phyloP scores from a whole-genome alignment of 2,888 invertebrate species.

The Mythimna ferrago region DNA sequence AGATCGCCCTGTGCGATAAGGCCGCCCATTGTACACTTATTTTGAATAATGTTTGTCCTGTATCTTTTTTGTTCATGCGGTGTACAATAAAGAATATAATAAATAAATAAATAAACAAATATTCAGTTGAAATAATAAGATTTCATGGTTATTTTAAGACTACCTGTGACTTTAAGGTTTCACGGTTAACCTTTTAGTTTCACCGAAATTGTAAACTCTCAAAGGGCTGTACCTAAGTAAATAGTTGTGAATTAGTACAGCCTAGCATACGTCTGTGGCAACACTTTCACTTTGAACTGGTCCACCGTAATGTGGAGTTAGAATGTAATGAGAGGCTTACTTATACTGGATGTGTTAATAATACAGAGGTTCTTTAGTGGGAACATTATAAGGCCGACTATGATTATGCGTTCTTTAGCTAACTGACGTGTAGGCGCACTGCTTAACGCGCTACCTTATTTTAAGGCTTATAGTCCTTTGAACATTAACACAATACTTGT shows the following conservation, averaged over 20 bases:
- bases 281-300: background rate
- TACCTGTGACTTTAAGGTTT: background rate
- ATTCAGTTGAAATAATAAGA: too few relatives aligned
- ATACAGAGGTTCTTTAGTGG: background rate
- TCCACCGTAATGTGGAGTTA: background rate
- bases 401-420: background rate
- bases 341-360: background rate
- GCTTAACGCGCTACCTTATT: too few relatives aligned
- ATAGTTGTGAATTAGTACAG: slow-evolving; percentile 2
- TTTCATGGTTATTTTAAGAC: background rate
- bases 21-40: too few relatives aligned
- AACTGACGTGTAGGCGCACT: too few relatives aligned
- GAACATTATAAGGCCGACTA: background rate
- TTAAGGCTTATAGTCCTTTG: too few relatives aligned
- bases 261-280: background rate
- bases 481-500: too few relatives aligned
- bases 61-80: too few relatives aligned
- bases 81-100: too few relatives aligned
- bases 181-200: background rate
- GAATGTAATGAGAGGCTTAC: background rate
- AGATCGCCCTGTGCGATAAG: too few relatives aligned
- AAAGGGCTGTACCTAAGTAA: slow-evolving; percentile 10
- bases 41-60: too few relatives aligned
- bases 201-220: background rate
- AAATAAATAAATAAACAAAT: too few relatives aligned